phyloP scores from a whole-genome alignment of 2,113 vertebrate genomes.

The Pteruthius melanotis region DNA sequence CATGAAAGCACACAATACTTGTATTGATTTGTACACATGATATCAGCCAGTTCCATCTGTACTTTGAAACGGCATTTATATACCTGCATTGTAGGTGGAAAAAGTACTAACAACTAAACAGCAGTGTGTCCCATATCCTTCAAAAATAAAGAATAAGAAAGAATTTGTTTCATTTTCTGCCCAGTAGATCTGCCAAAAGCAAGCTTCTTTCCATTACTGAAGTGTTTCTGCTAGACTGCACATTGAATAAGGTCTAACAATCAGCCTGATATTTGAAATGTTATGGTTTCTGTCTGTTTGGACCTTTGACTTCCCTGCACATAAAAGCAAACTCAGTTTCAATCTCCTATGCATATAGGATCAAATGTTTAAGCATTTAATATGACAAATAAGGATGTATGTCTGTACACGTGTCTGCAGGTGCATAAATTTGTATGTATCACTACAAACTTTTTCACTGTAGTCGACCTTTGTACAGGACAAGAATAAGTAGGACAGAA shows the following conservation, averaged over 20 bases:
- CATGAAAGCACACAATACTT: not conserved
- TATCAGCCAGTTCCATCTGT: not conserved
- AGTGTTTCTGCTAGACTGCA: not conserved
- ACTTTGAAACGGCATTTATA: not conserved
- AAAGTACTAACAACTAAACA: not conserved
- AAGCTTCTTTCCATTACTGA: not conserved
- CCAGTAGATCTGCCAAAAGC: not conserved
- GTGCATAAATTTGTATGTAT: not conserved
- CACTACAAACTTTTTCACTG: not conserved
- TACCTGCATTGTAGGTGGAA: not conserved
- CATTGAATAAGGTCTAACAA: not conserved
- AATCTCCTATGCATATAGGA: not conserved
- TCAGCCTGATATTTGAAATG: not conserved
- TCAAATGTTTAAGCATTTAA: not conserved
- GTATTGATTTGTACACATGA: not conserved
- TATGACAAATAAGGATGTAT: not conserved
- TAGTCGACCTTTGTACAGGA: not conserved
- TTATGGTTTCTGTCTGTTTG: not conserved
- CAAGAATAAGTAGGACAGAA: not conserved
- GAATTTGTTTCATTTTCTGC: slow-evolving; percentile 6
- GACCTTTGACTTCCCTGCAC: not conserved
- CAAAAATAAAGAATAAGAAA: not conserved
- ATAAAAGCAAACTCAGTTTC: not conserved
- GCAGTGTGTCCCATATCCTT: not conserved
- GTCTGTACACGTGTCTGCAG: not conserved